Evolutionary conservation across 2,888 invertebrate genomes (phyloP).

Genomic region (Chloroclystis v-ata): DNA sequence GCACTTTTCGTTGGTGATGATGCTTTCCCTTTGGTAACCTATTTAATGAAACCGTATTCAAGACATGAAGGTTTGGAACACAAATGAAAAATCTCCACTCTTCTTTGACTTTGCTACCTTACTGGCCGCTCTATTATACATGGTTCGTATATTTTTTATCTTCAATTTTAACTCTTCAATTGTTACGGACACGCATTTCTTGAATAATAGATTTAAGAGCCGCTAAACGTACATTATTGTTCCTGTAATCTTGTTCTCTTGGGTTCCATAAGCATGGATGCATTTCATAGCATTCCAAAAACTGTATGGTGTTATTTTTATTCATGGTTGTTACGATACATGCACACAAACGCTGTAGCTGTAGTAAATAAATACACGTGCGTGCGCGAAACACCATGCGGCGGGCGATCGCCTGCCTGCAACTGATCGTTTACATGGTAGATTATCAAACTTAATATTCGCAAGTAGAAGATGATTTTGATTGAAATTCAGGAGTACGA

Average conservation of each 20-base stretch:
- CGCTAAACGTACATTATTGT: slow-evolving; percentile 31
- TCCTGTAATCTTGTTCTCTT: slow-evolving; percentile 35
- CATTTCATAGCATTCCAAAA: slow-evolving; percentile 33
- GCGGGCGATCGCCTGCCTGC: slow-evolving; percentile 18
- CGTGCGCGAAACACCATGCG: slow-evolving; percentile 25
- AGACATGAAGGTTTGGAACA: background rate
- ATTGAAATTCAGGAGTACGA: too few relatives aligned
- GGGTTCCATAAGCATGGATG: slow-evolving; percentile 33
- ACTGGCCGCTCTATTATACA: too few relatives aligned
- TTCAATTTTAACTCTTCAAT: too few relatives aligned
- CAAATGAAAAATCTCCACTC: too few relatives aligned
- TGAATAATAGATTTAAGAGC: too few relatives aligned
- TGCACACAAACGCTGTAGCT: background rate
- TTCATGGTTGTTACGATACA: slow-evolving; percentile 19
- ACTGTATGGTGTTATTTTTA: slow-evolving; percentile 25
- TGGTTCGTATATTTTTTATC: too few relatives aligned
- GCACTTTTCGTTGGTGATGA: background rate
- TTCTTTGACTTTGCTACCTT: too few relatives aligned
- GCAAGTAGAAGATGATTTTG: too few relatives aligned
- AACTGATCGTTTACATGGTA: slow-evolving; percentile 21
- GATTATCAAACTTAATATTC: too few relatives aligned
- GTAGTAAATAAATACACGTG: slow-evolving; percentile 30
- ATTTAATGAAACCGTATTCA: background rate
- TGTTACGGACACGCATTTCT: too few relatives aligned
- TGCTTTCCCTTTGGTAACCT: background rate